These are phyloP conservation scores for Phytoseiulus persimilis DNA, from an alignment of 2,888 invertebrate species.

Conservation along the genomic window DNA sequence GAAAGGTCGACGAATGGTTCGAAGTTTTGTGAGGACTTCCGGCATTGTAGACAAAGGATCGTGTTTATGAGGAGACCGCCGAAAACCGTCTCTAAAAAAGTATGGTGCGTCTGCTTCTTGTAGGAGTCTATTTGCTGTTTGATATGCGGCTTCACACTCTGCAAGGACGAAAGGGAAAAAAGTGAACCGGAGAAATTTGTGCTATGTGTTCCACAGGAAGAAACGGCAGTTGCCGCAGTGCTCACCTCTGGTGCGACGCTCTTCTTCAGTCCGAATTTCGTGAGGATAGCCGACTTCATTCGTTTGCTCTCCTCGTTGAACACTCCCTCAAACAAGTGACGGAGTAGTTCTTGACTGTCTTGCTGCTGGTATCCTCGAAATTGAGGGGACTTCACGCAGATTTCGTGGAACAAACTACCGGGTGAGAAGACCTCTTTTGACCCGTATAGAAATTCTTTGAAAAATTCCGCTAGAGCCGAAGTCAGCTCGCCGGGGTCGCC, in stretches of 20 bases:
- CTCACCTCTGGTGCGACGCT: conserved; percentile 46
- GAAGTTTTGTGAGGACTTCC: conserved; percentile 70
- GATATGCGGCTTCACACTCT: conserved; percentile 30
- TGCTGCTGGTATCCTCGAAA: conserved; percentile 92
- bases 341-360: conserved; percentile 85
- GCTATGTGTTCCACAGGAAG: no score
- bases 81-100: conserved; percentile 72
- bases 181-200: no score
- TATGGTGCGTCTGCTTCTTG: conserved; percentile 52
- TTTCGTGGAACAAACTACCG: conserved; percentile 50
- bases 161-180: background rate
- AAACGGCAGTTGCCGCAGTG: background rate
- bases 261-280: conserved; percentile 50
- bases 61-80: conserved; percentile 84
- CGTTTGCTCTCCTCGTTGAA: conserved; percentile 58
- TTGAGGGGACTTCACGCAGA: conserved; percentile 59
- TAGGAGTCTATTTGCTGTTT: conserved; percentile 46
- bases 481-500: conserved; percentile 50
- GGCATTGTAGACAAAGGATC: conserved; percentile 74
- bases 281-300: conserved; percentile 62
- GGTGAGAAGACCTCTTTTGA: conserved; percentile 49
- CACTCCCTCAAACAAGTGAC: conserved; percentile 80
- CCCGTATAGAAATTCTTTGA: conserved; percentile 50
- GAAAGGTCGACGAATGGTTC: conserved; percentile 93
- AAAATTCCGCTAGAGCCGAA: conserved; percentile 50